A percentile compares a stretch with the other conserved stretches of the same genome.
phyloP scores from a whole-genome alignment of 2,888 invertebrate genomes.

The Drosophila parthenogenetica region DNA sequence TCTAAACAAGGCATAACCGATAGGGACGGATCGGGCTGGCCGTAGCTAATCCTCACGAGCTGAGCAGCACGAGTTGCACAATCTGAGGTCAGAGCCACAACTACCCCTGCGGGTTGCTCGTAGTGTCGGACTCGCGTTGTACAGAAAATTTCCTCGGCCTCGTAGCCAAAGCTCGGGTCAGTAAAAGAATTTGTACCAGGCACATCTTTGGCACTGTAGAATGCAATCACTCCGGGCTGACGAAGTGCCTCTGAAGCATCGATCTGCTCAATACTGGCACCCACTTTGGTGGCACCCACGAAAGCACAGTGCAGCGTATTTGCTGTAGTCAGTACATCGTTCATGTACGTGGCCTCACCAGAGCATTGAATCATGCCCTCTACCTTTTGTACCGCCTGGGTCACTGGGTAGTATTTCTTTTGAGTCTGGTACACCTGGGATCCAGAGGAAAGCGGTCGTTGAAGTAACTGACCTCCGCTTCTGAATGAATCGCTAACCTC shows the following conservation, averaged over 20 bases:
- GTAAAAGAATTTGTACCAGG: conserved; percentile 83
- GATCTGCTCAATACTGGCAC: conserved; percentile 84
- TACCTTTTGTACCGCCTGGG: conserved; percentile 90
- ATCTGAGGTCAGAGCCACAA: conserved; percentile 88
- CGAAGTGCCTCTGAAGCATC: conserved; percentile 86
- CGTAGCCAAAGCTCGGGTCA: conserved; percentile 86
- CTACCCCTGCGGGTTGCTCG: conserved; percentile 91
- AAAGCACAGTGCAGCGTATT: conserved; percentile 87
- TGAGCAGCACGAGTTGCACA: conserved; percentile 87
- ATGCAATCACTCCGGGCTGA: conserved; percentile 88
- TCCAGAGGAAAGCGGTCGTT: conserved; percentile 89
- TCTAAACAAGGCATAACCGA: conserved; percentile 80
- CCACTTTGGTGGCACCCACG: conserved; percentile 87
- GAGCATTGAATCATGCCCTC: conserved; percentile 89
- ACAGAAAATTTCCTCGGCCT: conserved; percentile 84
- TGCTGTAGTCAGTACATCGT: conserved; percentile 89
- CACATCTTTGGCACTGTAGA: conserved; percentile 88
- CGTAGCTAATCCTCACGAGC: conserved; percentile 86
- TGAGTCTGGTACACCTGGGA: conserved; percentile 90
- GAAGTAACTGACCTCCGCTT: conserved; percentile 85
- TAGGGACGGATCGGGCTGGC: conserved; percentile 52
- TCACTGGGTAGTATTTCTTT: conserved; percentile 89
- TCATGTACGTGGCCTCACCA: conserved; percentile 92
- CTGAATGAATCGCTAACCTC: conserved; percentile 62
- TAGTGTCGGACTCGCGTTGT: conserved; percentile 85